Conservation (phyloP, 2,888 invertebrate species). For the Lasioglossum malachurum region DNA sequence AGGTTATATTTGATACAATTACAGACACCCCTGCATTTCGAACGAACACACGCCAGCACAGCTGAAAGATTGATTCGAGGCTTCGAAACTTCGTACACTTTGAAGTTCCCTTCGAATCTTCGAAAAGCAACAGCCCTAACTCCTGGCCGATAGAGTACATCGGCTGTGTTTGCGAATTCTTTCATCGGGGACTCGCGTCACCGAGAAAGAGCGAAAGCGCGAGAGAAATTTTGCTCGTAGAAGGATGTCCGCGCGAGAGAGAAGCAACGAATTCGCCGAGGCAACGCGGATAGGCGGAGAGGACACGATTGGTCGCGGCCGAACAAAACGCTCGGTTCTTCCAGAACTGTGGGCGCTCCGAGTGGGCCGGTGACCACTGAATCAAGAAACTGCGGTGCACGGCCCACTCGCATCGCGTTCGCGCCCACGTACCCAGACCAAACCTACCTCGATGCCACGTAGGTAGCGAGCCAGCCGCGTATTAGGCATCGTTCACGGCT, state of each 20-base stretch:
- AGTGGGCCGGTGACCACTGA: conserved; percentile 77
- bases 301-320: conserved; percentile 48
- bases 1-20: no score
- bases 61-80: no score
- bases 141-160: no score
- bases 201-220: neutral
- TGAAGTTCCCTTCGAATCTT: no score
- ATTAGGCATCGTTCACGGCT: conserved; percentile 62
- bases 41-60: no score
- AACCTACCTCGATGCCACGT: conserved; percentile 61
- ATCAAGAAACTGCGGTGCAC: conserved; percentile 67
- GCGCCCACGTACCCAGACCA: conserved; percentile 77
- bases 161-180: neutral
- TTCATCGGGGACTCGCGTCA: neutral
- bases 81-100: no score
- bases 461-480: conserved; percentile 51
- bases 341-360: conserved; percentile 74
- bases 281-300: conserved; percentile 19
- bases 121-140: no score
- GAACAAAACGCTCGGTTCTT: conserved; percentile 61
- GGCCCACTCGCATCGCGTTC: conserved; percentile 73
- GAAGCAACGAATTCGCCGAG: neutral
- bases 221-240: neutral
- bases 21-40: no score
- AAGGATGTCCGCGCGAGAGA: neutral